Conservation (phyloP, 2,113 vertebrate species). For the Ardeotis arabs region DNA sequence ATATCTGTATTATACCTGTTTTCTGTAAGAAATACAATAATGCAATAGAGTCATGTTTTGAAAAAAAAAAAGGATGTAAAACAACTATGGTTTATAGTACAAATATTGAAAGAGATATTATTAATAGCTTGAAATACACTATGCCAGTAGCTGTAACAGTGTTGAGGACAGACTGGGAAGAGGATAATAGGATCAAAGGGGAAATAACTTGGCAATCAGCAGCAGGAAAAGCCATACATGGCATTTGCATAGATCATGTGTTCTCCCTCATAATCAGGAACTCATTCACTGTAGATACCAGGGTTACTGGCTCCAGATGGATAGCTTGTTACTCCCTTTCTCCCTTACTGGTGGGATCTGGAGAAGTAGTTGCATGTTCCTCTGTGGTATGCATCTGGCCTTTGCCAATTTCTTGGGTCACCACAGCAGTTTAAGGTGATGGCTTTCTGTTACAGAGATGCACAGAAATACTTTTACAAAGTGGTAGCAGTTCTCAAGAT, state of each 20-base stretch:
- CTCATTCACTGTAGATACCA: background rate
- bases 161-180: background rate
- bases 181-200: background rate
- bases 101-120: background rate
- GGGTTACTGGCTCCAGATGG: background rate
- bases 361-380: background rate
- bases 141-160: background rate
- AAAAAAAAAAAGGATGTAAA: background rate
- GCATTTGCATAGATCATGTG: background rate
- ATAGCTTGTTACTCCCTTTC: background rate
- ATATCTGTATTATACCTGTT: background rate
- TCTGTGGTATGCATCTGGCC: background rate
- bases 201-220: background rate
- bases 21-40: background rate
- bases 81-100: background rate
- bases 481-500: background rate
- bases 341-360: background rate
- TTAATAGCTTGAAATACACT: background rate
- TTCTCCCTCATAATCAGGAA: background rate
- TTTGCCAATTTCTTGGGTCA: background rate
- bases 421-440: background rate
- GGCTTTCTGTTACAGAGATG: background rate
- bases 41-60: background rate
- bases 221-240: background rate
- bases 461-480: background rate